Base-by-base conservation (phyloP, 2,113 vertebrate species). In the Sebastes fasciatus region DNA sequence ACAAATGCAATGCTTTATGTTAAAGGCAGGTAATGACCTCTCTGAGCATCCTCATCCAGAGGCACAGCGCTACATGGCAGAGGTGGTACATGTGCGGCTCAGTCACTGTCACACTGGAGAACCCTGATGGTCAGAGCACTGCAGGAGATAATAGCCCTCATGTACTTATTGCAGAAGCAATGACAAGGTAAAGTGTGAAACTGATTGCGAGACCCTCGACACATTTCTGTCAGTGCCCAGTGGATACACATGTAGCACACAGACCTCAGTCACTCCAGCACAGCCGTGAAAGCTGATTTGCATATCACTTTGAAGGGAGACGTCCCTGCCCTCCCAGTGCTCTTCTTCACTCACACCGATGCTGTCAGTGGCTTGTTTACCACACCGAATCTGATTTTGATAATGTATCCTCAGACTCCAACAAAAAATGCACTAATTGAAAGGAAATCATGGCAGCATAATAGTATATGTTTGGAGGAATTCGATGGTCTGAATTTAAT, bases 391-490 rank as follows among this genome's bases (percentile, higher is more conserved):
- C 17, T 23, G 21, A 75, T 69, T 4, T 46, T 45, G 57, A 58
- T 58, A 13, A 21, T 19, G 1, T 7, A 7, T 55, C 63, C 48
- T 55, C 63, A 60, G 12, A 78, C 68, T 40, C 55, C 10, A 69
- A 40, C 34, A 34, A 34, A 34, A 34, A 34, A 34, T 21, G 2
- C 14, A 21, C 16, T 58, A 75, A 60, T 65, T 80, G 8, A 70
- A 80, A 70, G 58, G n/a, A 75, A 52, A 80, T 76, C 13, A 69
- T 52, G 60, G 10, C 45, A 81, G 46, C 48, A 6, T 65, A 34
- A 34, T 34, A 34, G 66, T 65, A 51, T 26, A 55, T 40, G 43
- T 43, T 64, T 69, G 71, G 63, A 42, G 55, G 43, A 75, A 70
- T 74, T 63, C 34, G 19, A 14, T 11, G 42, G 9, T 66, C 14